Conservation (phyloP, 2,888 invertebrate species). For the Ectemnius cavifrons region DNA sequence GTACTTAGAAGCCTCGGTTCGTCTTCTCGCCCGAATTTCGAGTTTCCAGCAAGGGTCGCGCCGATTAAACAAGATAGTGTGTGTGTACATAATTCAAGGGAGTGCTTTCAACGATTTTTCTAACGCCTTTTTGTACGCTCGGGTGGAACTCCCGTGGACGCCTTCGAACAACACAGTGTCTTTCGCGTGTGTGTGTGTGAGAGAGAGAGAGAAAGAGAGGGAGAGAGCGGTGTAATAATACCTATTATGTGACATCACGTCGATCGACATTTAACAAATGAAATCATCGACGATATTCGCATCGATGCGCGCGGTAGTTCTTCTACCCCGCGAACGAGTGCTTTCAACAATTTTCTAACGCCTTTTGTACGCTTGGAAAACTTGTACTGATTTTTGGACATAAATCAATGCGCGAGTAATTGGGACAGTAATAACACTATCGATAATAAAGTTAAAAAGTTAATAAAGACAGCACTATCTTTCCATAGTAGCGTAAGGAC, state of each 20-base stretch:
- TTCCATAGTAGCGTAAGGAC: neutral
- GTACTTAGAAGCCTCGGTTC: neutral
- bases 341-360: slow-evolving; percentile 9
- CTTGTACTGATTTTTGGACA: slow-evolving; percentile 4
- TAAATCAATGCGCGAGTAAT: slow-evolving; percentile 2
- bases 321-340: neutral
- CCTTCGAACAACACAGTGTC: no score
- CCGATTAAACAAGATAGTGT: neutral
- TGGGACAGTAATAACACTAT: slow-evolving; percentile 8
- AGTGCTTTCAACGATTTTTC: slow-evolving; percentile 10
- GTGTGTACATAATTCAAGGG: slow-evolving; percentile 6
- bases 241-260: neutral
- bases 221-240: neutral
- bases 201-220: neutral
- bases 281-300: neutral
- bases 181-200: neutral
- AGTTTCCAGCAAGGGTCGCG: neutral
- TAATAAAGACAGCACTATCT: neutral
- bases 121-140: slow-evolving; percentile 8
- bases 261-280: neutral
- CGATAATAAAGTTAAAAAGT: slow-evolving; percentile 4
- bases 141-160: neutral
- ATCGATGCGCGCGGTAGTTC: slow-evolving; percentile 1
- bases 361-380: slow-evolving; percentile 10
- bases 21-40: slow-evolving; percentile 2